Base-by-base conservation (phyloP, 2,113 vertebrate species). In the Solea solea region DNA sequence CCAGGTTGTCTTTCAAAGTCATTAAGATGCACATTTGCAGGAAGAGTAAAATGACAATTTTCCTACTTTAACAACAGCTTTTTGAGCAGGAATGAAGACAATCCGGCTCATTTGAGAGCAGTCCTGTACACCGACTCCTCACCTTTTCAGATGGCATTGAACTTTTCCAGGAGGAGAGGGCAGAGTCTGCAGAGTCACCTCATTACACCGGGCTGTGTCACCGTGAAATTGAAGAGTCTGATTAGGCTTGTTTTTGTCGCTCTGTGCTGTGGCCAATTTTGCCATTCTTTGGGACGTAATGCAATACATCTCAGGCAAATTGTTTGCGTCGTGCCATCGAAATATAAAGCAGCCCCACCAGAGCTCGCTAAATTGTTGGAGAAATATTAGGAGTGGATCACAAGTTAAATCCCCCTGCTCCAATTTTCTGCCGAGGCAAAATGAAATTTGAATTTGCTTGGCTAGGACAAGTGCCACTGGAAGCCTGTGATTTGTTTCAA, bases 301-400 rank as follows among this genome's bases (percentile, higher is more conserved):
- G 85, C 81, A 87, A 88, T 87, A 88, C 86, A 89, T 88, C 86
- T 88, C 87, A 75, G 79, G 86, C 85, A 90, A 90, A 92, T 91
- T 89, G 88, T 91, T 92, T 91, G 84, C 69, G 64, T 82, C 87
- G 82, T 12, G 67, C 78, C 63, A 72, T 79, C 40, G 57, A 86
- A 86, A 87, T 86, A 87, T 81, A 80, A 84, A 83, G 76, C 65
- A 74, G 71, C 76, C 78, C 82, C 16, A 51, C 73, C 72, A 76
- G 80, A 61, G 72, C 81, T 76, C 48, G 48, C 56, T 44, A 90
- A 88, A 91, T 86, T 76, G 85, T 82, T 70, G 73, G 69, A 73
- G 83, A 90, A 89, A 89, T 90, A 89, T 90, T 86, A 81, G 80
- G 72, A 86, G 77, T 62, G 83, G 80, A 90, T 92, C 83, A 87